phyloP scores from a whole-genome alignment of 2,113 vertebrate genomes.

The Prunella fulvescens region DNA sequence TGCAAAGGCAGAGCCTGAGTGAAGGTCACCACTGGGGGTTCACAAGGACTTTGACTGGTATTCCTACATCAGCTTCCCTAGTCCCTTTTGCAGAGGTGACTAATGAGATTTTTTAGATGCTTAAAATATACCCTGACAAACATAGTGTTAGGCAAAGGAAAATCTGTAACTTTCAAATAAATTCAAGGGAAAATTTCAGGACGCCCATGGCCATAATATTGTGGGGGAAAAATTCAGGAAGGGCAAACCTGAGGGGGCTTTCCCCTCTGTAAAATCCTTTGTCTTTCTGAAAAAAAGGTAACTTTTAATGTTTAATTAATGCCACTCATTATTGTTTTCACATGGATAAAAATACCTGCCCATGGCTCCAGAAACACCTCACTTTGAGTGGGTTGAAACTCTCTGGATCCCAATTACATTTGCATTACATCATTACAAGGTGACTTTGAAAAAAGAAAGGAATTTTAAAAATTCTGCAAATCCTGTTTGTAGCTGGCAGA shows the following conservation, averaged over 20 bases:
- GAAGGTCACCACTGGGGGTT: background rate
- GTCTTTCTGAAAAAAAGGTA: background rate
- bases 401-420: background rate
- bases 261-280: background rate
- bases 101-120: background rate
- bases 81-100: background rate
- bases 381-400: background rate
- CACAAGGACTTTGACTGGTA: fast-evolving
- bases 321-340: background rate
- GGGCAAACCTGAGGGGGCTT: background rate
- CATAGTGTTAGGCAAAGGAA: background rate
- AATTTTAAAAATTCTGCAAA: background rate
- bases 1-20: background rate
- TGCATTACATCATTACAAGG: background rate
- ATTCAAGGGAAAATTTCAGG: background rate
- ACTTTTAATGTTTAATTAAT: background rate
- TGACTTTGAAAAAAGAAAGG: background rate
- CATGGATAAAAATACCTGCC: background rate
- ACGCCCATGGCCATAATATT: fast-evolving
- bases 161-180: background rate
- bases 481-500: background rate
- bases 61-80: background rate
- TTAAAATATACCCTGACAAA: background rate
- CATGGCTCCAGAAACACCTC: background rate
- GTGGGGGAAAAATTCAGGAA: background rate